Evolutionary conservation across 2,113 vertebrate species (phyloP).

Genomic region (Excalfactoria chinensis): DNA sequence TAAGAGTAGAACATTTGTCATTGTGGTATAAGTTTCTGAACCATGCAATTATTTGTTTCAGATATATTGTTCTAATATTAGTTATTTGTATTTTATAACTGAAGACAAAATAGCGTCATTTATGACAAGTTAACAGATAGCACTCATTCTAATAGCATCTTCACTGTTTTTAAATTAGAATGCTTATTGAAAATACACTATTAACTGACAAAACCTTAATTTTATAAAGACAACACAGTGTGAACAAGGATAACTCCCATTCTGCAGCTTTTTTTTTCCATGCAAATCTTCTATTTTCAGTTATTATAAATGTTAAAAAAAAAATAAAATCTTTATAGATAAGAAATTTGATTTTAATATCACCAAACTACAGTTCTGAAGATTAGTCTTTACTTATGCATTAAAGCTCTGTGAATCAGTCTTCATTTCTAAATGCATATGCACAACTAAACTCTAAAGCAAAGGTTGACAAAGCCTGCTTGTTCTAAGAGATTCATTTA

Average conservation of each 20-base stretch:
- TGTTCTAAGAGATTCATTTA: background rate
- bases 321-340: background rate
- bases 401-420: background rate
- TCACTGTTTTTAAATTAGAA: constrained; percentile 28
- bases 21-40: background rate
- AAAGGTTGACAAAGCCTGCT: background rate
- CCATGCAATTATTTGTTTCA: background rate
- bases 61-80: background rate
- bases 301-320: background rate
- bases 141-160: background rate
- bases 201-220: background rate
- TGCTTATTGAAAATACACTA: background rate
- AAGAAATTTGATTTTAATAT: background rate
- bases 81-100: background rate
- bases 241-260: background rate
- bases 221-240: background rate
- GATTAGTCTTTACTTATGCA: background rate
- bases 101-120: background rate
- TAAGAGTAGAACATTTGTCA: background rate
- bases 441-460: background rate
- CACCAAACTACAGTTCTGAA: background rate
- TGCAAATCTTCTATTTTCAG: background rate
- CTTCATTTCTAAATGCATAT: background rate
- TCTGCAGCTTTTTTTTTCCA: background rate
- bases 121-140: constrained; percentile 27